phyloP scores from a whole-genome alignment of 2,888 invertebrate genomes.

The Synergus japonicus region DNA sequence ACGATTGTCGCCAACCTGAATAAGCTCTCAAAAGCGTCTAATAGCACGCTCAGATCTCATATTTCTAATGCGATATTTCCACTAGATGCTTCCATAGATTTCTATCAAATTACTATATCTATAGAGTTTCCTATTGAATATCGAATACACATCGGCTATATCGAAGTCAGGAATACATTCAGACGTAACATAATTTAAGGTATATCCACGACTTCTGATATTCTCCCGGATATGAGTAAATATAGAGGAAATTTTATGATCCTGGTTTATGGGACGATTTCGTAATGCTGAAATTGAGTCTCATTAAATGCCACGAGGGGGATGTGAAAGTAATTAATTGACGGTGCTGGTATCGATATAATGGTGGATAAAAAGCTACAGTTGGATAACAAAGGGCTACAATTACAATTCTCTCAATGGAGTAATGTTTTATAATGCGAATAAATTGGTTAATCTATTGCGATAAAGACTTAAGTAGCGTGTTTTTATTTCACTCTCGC shows the following conservation, averaged over 20 bases:
- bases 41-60: background rate
- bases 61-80: conserved; percentile 14
- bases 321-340: conserved; percentile 26
- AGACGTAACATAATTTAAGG: conserved; percentile 35
- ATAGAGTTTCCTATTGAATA: conserved; percentile 20
- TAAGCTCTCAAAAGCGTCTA: background rate
- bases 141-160: background rate
- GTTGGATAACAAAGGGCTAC: background rate
- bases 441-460: conserved; percentile 5
- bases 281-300: conserved; percentile 33
- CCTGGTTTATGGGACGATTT: conserved; percentile 30
- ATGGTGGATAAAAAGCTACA: conserved; percentile 22
- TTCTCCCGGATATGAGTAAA: conserved; percentile 34
- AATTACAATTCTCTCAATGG: conserved; percentile 14
- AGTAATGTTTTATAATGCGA: background rate
- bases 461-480: background rate
- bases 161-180: conserved; percentile 19
- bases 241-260: conserved; percentile 36
- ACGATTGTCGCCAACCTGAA: conserved; percentile 42
- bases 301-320: conserved; percentile 26
- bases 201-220: conserved; percentile 29
- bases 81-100: conserved; percentile 7
- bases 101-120: conserved; percentile 11
- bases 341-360: conserved; percentile 14
- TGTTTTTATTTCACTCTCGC: too few species aligned